These are phyloP conservation scores for Promerops cafer DNA, from an alignment of 2,113 vertebrate genomes.

Conservation along the genomic window DNA sequence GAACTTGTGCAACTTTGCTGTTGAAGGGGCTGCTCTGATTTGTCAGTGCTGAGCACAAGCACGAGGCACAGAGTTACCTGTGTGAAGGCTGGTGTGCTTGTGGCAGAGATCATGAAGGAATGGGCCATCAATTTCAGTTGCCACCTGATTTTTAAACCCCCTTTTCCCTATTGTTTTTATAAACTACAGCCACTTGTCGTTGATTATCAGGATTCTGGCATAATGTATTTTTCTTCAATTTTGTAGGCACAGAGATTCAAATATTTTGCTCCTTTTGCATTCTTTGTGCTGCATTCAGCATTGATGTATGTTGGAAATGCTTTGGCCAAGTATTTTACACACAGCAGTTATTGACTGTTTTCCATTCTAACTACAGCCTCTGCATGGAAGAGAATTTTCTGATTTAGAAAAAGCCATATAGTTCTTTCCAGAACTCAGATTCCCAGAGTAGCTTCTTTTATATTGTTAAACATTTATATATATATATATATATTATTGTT, in stretches of 20 bases:
- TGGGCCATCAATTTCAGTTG: not conserved
- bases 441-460: not conserved
- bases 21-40: not conserved
- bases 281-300: not conserved
- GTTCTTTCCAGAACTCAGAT: not conserved
- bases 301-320: not conserved
- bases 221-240: not conserved
- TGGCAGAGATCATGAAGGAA: not conserved
- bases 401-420: not conserved
- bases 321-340: not conserved
- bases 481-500: not conserved
- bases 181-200: not conserved
- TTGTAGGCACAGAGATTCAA: not conserved
- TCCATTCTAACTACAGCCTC: not conserved
- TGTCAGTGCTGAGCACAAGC: not conserved
- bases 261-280: not conserved
- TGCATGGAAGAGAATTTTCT: not conserved
- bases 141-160: not conserved
- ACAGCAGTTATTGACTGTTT: not conserved
- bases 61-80: not conserved
- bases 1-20: not conserved
- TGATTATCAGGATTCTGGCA: not conserved
- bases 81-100: not conserved
- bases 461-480: not conserved
- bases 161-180: not conserved